Base-by-base conservation (phyloP, 2,888 invertebrate species). In the Terebella lapidaria region DNA sequence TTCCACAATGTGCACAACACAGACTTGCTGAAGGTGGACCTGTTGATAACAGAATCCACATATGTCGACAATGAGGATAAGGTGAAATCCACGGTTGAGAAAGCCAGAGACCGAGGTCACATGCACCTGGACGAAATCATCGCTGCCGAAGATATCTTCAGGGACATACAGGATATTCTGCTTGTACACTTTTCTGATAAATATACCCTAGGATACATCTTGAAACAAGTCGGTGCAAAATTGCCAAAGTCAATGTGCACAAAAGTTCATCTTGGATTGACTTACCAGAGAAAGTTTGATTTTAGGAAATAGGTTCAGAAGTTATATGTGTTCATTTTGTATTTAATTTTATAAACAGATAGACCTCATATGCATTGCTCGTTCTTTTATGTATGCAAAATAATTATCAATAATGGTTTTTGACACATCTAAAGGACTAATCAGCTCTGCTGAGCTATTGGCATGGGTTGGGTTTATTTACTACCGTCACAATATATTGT, bases 181-280 rank as follows among this genome's bases (percentile, higher is more conserved):
- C 42, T 55, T 22, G 42, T 55, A 20, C 55, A 55, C 22, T 55
- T 55, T 22, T 55, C 55, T 4, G 55, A 55, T 24, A 55, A 55
- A 55, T 55, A 55, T 35, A 35, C 55, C 5, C 4, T 15, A 18
- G 10, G 24, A 3, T 55, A 35, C 35, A 35, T 55, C 4, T n/a
- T 5, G 5, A 18, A 55, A 15, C 15, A 18, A 55, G 42, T 55
- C 15, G 29, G 10, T 27, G 5, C 5, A 5, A 5, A 15, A 5
- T 3, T 53, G 5, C 53, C 53, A 5, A 10, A 53, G 20, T 5
- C 5, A 15, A 25, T 53, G 25, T 25, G 20, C 22, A 5, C 22
- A 4, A 53, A 53, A 26, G 25, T 53, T 5, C 53, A 53, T 20
- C 5, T 20, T 10, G 26, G 27, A 53, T 22, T 53, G 26, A 15